Evolutionary conservation across 2,113 vertebrate genomes (phyloP), one percentile per base, ranked within the genome.

Genomic region (Bos indicus): DNA sequence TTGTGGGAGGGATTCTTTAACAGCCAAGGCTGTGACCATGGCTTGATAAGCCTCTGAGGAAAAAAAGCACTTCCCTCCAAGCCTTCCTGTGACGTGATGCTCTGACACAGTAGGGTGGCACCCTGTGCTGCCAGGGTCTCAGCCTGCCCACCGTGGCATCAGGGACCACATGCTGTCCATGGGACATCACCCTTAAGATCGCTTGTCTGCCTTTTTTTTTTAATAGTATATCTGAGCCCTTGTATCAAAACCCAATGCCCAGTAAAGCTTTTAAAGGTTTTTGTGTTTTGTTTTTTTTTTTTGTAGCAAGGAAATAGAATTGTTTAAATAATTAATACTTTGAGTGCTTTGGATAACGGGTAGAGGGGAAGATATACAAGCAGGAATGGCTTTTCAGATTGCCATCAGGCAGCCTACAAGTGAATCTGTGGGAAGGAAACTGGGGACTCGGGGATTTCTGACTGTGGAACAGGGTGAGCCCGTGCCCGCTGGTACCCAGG

Each of bases 1-100:
- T 84, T 74, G 54, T 78, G 88, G 25, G 62, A 85, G 21, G 77
- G 54, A 28, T 77, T 86, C 82, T 84, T 71, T 64, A 62, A 88
- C 82, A 89, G 36, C 46, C 17, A 4, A 86, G 71, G 85, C 91
- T 80, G 52, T 80, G 25, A 33, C 48, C 30, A 36, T 21, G 21
- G 43, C 84, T 94, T 86, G 40, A 12, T 54, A 59, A 71, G 19
- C 21, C 67, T 71, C 51, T 46, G 60, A 57, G 85, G 85, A 85
- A 30, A 46, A 46, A 59, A 77, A 60, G 25, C 3, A 6, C 19
- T 71, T 85, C 82, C 56, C 62, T 71, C 74, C 21, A 54, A 5
- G 60, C 33, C 43, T n/a, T 93, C 74, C 84, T 30, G 12, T 11
- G 57, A 36, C 16, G 0, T 6, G n/a, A 21, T 3, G 36, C 64